Percentiles rank a stretch among this genome's conserved stretches.
These are phyloP conservation scores for Lathronympha strigana DNA, from an alignment of 2,888 invertebrate genomes.

Conservation along the genomic window DNA sequence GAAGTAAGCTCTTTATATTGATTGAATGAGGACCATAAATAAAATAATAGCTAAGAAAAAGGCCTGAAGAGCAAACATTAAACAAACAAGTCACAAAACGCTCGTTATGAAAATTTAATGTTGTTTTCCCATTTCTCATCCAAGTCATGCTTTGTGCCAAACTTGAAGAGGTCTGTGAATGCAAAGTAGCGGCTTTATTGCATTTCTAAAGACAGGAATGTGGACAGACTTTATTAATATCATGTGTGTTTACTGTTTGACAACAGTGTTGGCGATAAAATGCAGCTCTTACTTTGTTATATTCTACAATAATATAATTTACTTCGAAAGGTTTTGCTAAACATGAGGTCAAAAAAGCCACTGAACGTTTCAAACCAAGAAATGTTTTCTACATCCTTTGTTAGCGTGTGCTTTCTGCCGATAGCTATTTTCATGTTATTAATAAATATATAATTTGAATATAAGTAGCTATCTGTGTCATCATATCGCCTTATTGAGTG, in stretches of 20 bases:
- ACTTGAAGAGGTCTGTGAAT: conserved; percentile 40
- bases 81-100: conserved; percentile 33
- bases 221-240: conserved; percentile 26
- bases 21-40: no score
- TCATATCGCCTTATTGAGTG: no score
- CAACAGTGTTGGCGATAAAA: neutral
- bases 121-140: conserved; percentile 35
- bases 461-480: no score
- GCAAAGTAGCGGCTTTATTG: conserved; percentile 40
- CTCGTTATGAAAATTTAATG: conserved; percentile 41
- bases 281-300: neutral
- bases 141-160: conserved; percentile 37
- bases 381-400: no score
- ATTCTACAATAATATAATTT: neutral
- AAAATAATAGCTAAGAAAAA: no score
- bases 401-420: no score
- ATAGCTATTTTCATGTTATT: no score
- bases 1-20: no score
- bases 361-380: no score
- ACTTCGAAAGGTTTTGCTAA: no score
- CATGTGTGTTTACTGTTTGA: conserved; percentile 15
- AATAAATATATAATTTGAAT: no score
- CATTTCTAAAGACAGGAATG: conserved; percentile 36
- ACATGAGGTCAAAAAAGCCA: no score
- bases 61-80: conserved; percentile 21